These are phyloP conservation scores for Tethea ocularis DNA, from an alignment of 2,888 invertebrate species.

Conservation along the genomic window DNA sequence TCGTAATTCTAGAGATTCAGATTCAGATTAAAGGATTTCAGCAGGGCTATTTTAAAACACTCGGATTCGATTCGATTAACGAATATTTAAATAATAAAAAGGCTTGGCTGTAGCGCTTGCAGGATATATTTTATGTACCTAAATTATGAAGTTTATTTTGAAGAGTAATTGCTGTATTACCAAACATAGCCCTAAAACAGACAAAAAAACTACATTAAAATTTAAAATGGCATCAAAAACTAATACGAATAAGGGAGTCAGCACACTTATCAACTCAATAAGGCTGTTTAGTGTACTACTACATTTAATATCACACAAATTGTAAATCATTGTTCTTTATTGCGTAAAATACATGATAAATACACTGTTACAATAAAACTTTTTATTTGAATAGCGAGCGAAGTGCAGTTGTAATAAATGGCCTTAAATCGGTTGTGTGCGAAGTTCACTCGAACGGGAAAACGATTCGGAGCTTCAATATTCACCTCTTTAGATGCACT, in stretches of 20 bases:
- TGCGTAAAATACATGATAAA: background rate
- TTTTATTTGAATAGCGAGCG: slow-evolving; percentile 1
- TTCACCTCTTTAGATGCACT: slow-evolving; percentile 4
- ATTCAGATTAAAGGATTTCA: background rate
- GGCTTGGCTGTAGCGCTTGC: too few relatives aligned
- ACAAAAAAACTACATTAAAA: too few relatives aligned
- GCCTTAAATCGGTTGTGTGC: slow-evolving; percentile 1
- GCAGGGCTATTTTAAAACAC: background rate
- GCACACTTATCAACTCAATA: too few relatives aligned
- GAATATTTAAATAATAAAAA: too few relatives aligned
- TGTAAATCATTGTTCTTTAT: background rate
- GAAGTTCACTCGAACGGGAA: slow-evolving; percentile 7
- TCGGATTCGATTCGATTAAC: too few relatives aligned
- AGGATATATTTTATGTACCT: too few relatives aligned
- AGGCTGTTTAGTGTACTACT: too few relatives aligned
- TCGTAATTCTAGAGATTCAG: slow-evolving; percentile 3
- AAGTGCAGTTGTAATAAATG: slow-evolving; percentile 9
- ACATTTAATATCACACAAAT: background rate
- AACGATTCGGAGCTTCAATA: slow-evolving; percentile 9
- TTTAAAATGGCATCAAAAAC: too few relatives aligned
- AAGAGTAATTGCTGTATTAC: too few relatives aligned
- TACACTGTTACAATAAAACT: background rate
- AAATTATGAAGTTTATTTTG: too few relatives aligned
- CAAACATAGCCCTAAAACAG: too few relatives aligned
- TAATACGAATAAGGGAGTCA: too few relatives aligned